These are phyloP conservation scores for Odontamblyopus lacepedii DNA, from an alignment of 2,797 vertebrate genomes.

Conservation along the genomic window DNA sequence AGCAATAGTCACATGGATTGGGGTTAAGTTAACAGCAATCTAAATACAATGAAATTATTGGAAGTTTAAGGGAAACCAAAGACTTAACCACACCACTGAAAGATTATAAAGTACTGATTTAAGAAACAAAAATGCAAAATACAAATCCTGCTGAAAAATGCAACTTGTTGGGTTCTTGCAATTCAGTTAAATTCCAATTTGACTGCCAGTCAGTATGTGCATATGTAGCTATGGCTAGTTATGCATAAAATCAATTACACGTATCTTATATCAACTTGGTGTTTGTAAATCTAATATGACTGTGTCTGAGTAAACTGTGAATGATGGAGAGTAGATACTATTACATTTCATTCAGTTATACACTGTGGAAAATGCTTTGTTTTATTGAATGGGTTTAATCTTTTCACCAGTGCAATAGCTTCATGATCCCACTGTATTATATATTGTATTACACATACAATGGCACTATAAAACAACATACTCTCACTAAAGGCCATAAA, in stretches of 20 bases:
- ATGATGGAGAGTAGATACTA: background rate
- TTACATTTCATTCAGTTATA: conserved; percentile 7
- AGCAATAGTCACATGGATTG: background rate
- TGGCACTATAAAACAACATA: conserved; percentile 37
- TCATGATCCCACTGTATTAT: conserved; percentile 17
- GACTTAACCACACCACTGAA: no score
- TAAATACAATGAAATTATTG: background rate
- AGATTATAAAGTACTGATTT: no score
- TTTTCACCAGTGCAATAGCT: conserved; percentile 1
- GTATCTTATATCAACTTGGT: background rate
- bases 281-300: background rate
- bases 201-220: no score
- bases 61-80: background rate
- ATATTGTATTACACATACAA: conserved; percentile 22
- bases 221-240: background rate
- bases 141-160: no score
- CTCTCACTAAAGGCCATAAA: conserved; percentile 41
- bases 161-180: no score
- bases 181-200: no score
- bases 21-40: background rate
- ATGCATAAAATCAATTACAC: background rate
- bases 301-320: background rate
- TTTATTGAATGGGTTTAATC: conserved; percentile 12
- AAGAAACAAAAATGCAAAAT: no score
- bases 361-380: conserved; percentile 1